phyloP scores from a whole-genome alignment of 2,797 vertebrate genomes.

The Platyrinchus mystaceus region DNA sequence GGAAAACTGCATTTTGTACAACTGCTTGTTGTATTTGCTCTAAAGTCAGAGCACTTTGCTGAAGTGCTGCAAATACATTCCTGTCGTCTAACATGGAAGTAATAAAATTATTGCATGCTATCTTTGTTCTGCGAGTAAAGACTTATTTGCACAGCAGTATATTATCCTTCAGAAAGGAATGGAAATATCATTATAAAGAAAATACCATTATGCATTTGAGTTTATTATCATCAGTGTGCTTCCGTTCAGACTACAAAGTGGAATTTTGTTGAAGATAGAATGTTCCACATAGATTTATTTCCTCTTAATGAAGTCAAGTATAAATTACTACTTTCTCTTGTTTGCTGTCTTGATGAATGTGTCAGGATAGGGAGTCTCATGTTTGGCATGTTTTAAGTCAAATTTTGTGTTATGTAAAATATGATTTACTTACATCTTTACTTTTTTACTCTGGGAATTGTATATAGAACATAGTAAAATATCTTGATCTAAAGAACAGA shows the following conservation, averaged over 20 bases:
- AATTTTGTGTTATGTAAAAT: neutral
- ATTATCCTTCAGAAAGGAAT: conserved; percentile 59
- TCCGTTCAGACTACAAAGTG: neutral
- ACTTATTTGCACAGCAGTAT: conserved; percentile 62
- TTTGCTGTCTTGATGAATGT: neutral
- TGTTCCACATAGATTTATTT: neutral
- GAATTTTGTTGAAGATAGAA: neutral
- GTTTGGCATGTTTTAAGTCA: neutral
- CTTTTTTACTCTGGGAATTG: neutral
- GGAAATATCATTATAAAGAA: conserved; percentile 64
- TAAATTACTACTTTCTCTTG: neutral
- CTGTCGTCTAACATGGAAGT: conserved; percentile 53
- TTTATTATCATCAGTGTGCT: conserved; percentile 50
- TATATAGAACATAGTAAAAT: neutral
- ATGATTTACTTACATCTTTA: neutral
- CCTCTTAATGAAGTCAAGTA: neutral
- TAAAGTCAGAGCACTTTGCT: neutral
- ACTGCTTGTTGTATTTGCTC: neutral
- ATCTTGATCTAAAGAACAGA: neutral
- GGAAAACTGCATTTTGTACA: neutral
- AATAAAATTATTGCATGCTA: conserved; percentile 65
- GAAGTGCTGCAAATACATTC: conserved; percentile 47
- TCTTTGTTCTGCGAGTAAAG: conserved; percentile 62
- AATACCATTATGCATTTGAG: conserved; percentile 57
- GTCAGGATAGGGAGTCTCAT: neutral